These are phyloP conservation scores for Zosterops lateralis DNA, from an alignment of 2,113 vertebrate genomes.

Conservation along the genomic window DNA sequence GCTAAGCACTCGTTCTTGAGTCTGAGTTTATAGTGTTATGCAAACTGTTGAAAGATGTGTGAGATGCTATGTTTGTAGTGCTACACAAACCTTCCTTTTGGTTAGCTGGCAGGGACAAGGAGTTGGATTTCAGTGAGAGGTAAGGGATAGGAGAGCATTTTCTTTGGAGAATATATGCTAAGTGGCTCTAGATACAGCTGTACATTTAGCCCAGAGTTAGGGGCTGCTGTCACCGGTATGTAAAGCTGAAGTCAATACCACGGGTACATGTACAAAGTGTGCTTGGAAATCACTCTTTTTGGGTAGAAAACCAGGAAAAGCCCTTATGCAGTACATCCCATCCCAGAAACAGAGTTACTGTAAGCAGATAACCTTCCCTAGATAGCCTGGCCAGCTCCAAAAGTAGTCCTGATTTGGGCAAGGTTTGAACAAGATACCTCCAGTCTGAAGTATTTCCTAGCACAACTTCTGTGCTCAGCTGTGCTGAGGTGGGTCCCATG, in stretches of 20 bases:
- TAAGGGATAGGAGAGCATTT: not conserved
- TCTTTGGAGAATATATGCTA: not conserved
- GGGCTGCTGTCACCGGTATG: not conserved
- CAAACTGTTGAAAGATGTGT: not conserved
- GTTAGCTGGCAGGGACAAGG: not conserved
- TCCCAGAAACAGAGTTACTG: not conserved
- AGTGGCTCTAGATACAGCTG: not conserved
- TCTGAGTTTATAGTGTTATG: not conserved
- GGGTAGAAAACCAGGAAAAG: not conserved
- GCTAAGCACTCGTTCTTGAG: not conserved
- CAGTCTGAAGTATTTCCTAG: not conserved
- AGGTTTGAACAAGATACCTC: not conserved
- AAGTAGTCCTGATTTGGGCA: not conserved
- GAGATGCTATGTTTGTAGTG: not conserved
- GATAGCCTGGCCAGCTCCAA: not conserved
- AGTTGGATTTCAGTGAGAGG: not conserved
- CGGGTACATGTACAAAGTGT: not conserved
- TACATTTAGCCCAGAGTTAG: not conserved
- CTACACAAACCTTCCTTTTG: not conserved
- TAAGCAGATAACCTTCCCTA: not conserved
- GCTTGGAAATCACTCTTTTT: not conserved
- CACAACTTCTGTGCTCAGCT: not conserved
- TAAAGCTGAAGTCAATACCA: not conserved
- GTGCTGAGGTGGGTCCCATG: rapidly evolving
- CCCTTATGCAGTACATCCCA: not conserved